These are phyloP conservation scores for Rhynchophorus ferrugineus DNA, from an alignment of 1,140 invertebrate genomes.

Conservation along the genomic window DNA sequence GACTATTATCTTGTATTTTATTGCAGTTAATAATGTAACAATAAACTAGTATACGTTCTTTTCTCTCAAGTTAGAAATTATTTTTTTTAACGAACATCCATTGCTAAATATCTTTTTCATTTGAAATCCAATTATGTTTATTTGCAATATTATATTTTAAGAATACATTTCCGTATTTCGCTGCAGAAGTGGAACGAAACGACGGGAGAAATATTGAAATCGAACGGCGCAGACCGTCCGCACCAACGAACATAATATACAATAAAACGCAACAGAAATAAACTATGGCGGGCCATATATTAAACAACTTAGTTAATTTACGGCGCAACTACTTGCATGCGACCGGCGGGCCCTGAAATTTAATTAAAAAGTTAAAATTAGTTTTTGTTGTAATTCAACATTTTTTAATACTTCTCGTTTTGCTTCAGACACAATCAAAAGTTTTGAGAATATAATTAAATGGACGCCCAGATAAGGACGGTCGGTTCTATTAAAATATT, in stretches of 20 bases:
- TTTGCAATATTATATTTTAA: not conserved
- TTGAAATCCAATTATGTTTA: no score
- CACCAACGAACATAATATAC: not conserved
- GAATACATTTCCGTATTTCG: not conserved
- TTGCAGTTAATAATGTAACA: no score
- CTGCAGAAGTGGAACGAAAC: not conserved
- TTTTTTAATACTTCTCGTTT: slow-evolving; percentile 39
- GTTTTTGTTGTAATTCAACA: slow-evolving; percentile 41
- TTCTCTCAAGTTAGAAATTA: no score
- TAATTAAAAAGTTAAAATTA: slow-evolving; percentile 43
- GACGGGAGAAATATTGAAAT: not conserved
- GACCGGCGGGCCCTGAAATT: slow-evolving; percentile 32
- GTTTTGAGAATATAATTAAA: slow-evolving; percentile 34
- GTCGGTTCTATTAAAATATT: slow-evolving; percentile 22
- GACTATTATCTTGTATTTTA: no score
- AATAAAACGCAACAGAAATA: slow-evolving; percentile 24
- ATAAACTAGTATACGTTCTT: no score
- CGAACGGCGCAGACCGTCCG: not conserved
- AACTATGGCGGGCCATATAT: slow-evolving; percentile 27
- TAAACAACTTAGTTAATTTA: slow-evolving; percentile 38
- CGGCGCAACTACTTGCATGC: slow-evolving; percentile 31
- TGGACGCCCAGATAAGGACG: slow-evolving; percentile 28
- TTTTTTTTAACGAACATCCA: no score
- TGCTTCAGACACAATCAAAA: slow-evolving; percentile 33
- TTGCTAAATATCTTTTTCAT: no score